Conservation (phyloP, 2,113 vertebrate genomes). For the Cottus gobio region DNA sequence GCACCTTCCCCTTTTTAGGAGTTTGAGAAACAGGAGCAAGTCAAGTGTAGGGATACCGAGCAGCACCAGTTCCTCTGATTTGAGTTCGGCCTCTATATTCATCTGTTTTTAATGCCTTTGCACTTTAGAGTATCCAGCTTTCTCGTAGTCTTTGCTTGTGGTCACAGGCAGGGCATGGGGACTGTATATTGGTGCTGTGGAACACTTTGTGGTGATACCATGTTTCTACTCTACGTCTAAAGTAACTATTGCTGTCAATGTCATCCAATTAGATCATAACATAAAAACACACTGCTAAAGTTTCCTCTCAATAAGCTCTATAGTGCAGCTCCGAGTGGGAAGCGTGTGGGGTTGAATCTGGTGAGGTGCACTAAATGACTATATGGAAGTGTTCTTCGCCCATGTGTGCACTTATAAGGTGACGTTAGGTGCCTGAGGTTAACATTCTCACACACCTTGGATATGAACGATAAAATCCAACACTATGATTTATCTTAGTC, state of each 20-base stretch:
- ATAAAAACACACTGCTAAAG: not conserved
- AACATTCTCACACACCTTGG: conserved; percentile 51
- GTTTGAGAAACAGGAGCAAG: not conserved
- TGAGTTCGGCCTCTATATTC: not conserved
- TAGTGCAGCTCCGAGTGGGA: not conserved
- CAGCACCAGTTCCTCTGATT: not conserved
- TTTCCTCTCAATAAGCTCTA: conserved; percentile 10
- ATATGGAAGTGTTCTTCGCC: conserved; percentile 20
- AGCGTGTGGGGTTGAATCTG: not conserved
- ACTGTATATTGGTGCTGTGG: not conserved
- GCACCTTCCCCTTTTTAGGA: not conserved
- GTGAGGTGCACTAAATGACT: not conserved
- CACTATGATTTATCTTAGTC: conserved; percentile 60
- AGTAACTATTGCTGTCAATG: not conserved
- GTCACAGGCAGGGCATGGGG: not conserved
- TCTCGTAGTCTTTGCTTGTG: not conserved
- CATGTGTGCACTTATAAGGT: conserved; percentile 5
- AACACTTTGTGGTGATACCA: not conserved
- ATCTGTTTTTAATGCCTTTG: not conserved
- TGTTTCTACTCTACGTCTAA: not conserved
- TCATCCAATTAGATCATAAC: conserved; percentile 8
- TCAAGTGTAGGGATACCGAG: not conserved
- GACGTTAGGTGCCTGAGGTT: conserved; percentile 55
- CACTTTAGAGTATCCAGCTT: not conserved
- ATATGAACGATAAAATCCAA: conserved; percentile 67